Conservation (phyloP, 2,888 invertebrate species). For the Leptura quadrifasciata region DNA sequence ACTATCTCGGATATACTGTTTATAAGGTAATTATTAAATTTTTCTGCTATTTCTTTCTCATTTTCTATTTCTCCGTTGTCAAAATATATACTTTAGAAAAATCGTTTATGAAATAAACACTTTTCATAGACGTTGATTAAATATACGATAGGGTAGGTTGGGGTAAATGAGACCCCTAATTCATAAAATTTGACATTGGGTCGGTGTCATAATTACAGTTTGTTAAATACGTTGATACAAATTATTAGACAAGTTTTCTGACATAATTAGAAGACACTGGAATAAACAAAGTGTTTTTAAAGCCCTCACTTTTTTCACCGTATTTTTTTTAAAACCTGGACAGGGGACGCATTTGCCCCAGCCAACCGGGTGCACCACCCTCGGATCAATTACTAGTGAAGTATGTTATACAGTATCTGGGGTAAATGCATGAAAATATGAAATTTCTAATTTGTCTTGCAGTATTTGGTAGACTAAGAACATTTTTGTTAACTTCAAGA, state of each 20-base stretch:
- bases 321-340: not conserved
- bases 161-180: not conserved
- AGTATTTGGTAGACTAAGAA: not conserved
- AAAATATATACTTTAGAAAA: too few species aligned
- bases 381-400: not conserved
- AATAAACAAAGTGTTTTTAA: not conserved
- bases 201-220: not conserved
- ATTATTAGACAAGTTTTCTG: not conserved
- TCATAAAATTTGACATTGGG: not conserved
- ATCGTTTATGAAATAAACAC: too few species aligned
- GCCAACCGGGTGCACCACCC: not conserved
- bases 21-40: too few species aligned
- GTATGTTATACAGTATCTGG: not conserved
- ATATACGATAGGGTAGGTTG: not conserved
- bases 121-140: too few species aligned
- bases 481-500: not conserved
- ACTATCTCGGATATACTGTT: too few species aligned
- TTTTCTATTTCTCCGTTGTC: too few species aligned
- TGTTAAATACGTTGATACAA: not conserved
- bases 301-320: too few species aligned
- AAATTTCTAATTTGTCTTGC: not conserved
- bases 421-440: not conserved
- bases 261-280: not conserved
- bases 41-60: too few species aligned
- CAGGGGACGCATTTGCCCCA: not conserved